These are phyloP conservation scores for Toxotes chatareus DNA, from an alignment of 2,113 vertebrate species.

Conservation along the genomic window DNA sequence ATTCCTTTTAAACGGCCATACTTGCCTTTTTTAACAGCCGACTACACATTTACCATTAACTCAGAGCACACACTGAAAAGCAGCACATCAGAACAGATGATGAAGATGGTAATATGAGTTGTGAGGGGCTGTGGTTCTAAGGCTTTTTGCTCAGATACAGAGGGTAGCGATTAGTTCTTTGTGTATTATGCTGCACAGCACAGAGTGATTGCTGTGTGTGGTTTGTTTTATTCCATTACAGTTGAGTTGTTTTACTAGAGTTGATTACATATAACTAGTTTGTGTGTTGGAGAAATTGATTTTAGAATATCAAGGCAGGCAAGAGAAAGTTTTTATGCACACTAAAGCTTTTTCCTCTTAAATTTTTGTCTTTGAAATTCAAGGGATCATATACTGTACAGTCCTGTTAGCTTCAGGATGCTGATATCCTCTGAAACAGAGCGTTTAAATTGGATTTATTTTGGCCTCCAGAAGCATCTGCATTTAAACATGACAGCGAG, in stretches of 20 bases:
- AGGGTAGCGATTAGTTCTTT: neutral
- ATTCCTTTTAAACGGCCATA: conserved; percentile 27
- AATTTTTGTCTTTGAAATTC: conserved; percentile 19
- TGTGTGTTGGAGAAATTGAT: conserved; percentile 25
- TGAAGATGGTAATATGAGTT: conserved; percentile 1
- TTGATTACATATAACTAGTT: neutral
- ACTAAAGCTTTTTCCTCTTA: neutral
- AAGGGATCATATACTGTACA: neutral
- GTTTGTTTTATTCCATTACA: conserved; percentile 16
- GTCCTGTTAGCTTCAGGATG: conserved; percentile 21
- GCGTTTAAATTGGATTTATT: conserved; percentile 54
- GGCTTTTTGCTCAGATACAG: neutral
- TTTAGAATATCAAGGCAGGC: conserved; percentile 19
- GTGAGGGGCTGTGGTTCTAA: neutral
- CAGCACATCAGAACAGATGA: neutral
- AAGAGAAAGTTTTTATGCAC: neutral
- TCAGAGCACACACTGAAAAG: neutral
- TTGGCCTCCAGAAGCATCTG: conserved; percentile 21
- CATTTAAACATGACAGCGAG: conserved; percentile 48
- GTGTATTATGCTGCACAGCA: neutral
- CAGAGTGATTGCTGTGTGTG: neutral
- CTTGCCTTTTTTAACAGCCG: conserved; percentile 20
- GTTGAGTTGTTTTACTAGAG: neutral
- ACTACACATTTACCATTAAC: conserved; percentile 9
- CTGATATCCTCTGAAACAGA: conserved; percentile 45